A percentile compares a stretch with the other conserved stretches of the same genome.
These are phyloP conservation scores for Apodemia hepburni DNA, from an alignment of 2,888 invertebrate species.

Conservation along the genomic window DNA sequence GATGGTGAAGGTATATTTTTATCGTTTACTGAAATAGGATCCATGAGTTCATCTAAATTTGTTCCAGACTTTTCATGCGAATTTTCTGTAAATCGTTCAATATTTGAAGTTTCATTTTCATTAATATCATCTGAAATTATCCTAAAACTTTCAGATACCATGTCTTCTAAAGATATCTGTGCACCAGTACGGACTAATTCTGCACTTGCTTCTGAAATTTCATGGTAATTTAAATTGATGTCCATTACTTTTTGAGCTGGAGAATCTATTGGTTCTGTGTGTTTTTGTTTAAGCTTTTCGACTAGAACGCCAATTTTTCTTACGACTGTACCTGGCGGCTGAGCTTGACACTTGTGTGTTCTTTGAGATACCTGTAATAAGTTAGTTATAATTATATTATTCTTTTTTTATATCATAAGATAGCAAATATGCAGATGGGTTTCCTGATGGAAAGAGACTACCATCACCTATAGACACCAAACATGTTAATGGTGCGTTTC, in stretches of 20 bases:
- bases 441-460: too few species aligned
- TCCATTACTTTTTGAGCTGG: slow-evolving; percentile 19
- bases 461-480: too few species aligned
- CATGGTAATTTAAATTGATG: slow-evolving; percentile 39
- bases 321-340: slow-evolving; percentile 80
- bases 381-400: background rate
- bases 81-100: slow-evolving; percentile 18
- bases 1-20: slow-evolving; percentile 83
- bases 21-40: slow-evolving; percentile 52
- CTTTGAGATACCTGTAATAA: slow-evolving; percentile 85
- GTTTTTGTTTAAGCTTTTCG: slow-evolving; percentile 70
- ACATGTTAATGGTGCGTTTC: too few species aligned
- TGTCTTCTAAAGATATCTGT: slow-evolving; percentile 68
- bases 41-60: slow-evolving; percentile 57
- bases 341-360: slow-evolving; percentile 88
- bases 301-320: slow-evolving; percentile 70
- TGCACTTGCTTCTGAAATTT: slow-evolving; percentile 64
- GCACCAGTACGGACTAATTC: slow-evolving; percentile 68
- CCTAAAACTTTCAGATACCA: slow-evolving; percentile 66
- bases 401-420: too few species aligned
- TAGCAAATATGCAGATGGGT: too few species aligned
- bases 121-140: slow-evolving; percentile 51
- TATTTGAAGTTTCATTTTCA: slow-evolving; percentile 33
- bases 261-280: slow-evolving; percentile 36
- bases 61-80: slow-evolving; percentile 38